A percentile compares a stretch with the other conserved stretches of the same genome.
Conservation (phyloP, 2,797 vertebrate genomes). For the Micropoecilia bifurca region DNA sequence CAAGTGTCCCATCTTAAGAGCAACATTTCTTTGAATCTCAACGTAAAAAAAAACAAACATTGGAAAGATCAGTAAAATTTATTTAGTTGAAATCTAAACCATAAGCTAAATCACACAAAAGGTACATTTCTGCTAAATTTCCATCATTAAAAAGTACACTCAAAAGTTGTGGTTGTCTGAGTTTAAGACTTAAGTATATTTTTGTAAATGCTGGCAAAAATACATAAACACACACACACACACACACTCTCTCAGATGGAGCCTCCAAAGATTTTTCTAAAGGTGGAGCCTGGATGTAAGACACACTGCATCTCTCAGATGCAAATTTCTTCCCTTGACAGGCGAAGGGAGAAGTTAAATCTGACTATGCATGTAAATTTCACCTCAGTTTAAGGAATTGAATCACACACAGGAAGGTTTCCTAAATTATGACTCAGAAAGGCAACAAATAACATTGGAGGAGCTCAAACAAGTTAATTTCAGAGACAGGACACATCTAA, state of each 20-base stretch:
- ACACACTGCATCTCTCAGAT: slow-evolving; percentile 4
- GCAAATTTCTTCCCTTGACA: slow-evolving; percentile 7
- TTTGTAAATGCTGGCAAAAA: slow-evolving; percentile 8
- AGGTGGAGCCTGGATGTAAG: slow-evolving; percentile 3
- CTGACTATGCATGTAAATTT: slow-evolving; percentile 1
- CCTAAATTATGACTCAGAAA: slow-evolving; percentile 19
- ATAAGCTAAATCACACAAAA: not conserved
- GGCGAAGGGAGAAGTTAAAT: slow-evolving; percentile 16
- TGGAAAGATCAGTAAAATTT: not conserved
- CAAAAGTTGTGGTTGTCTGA: slow-evolving; percentile 8
- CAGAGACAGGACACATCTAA: not conserved
- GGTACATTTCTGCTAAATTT: slow-evolving; percentile 5
- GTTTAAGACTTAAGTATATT: not conserved
- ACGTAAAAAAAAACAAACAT: not conserved
- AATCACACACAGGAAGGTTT: slow-evolving; percentile 25
- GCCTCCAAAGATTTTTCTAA: not conserved
- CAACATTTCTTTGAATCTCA: not conserved
- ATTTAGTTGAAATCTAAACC: not conserved
- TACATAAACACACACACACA: slow-evolving; percentile 1
- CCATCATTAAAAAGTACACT: not conserved
- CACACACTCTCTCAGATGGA: slow-evolving; percentile 5
- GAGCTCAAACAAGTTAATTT: slow-evolving; percentile 1
- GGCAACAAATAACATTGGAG: slow-evolving; percentile 1
- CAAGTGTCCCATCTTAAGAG: not conserved
- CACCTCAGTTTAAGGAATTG: slow-evolving; percentile 8